Conservation (phyloP, 2,888 invertebrate species). For the Thymelicus sylvestris region DNA sequence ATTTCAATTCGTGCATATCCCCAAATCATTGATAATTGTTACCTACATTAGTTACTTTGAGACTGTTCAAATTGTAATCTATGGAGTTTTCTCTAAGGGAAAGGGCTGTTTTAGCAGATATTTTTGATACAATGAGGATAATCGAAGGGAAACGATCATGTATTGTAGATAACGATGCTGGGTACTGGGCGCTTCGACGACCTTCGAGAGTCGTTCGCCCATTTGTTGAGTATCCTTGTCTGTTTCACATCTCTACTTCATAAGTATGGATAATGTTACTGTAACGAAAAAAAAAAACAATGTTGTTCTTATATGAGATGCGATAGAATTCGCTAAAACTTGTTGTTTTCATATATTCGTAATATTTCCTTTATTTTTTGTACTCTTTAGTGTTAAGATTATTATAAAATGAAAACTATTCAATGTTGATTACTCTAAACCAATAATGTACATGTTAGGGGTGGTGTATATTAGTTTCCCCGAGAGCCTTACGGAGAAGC, state of each 20-base stretch:
- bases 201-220: conserved; percentile 39
- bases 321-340: conserved; percentile 80
- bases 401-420: conserved; percentile 82
- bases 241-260: conserved; percentile 54
- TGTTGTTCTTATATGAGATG: conserved; percentile 83
- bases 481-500: conserved; percentile 80
- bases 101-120: conserved; percentile 83
- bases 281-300: conserved; percentile 77
- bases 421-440: conserved; percentile 84
- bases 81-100: conserved; percentile 83
- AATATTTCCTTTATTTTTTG: conserved; percentile 85
- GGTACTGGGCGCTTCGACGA: conserved; percentile 41
- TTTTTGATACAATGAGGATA: conserved; percentile 84
- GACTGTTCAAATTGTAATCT: conserved; percentile 82
- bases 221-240: conserved; percentile 43
- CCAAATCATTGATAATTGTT: conserved; percentile 81
- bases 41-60: conserved; percentile 84
- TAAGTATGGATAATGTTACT: conserved; percentile 81
- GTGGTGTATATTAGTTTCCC: conserved; percentile 81
- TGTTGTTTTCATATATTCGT: conserved; percentile 85
- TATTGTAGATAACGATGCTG: conserved; percentile 56
- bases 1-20: conserved; percentile 80
- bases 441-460: conserved; percentile 80
- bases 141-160: conserved; percentile 80
- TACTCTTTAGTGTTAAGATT: conserved; percentile 84